A percentile compares a stretch with the other conserved stretches of the same genome.
Conservation (phyloP, 2,797 vertebrate species). For the Acanthurus tractus region DNA sequence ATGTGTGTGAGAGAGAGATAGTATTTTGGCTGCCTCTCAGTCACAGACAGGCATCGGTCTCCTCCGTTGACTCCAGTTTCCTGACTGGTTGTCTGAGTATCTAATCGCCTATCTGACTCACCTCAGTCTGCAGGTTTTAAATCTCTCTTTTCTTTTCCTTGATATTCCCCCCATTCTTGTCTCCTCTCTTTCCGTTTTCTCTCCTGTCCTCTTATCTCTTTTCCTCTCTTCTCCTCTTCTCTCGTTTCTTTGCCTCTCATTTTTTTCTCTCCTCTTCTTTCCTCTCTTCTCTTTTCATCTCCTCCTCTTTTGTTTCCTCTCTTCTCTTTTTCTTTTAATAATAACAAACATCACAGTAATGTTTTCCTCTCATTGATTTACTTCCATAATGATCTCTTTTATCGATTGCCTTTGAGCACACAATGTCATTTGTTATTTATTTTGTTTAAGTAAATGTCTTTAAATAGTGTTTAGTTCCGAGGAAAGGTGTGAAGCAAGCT, state of each 20-base stretch:
- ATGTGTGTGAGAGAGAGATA: conserved; percentile 22
- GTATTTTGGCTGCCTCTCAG: conserved; percentile 37
- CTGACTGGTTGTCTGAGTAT: conserved; percentile 72
- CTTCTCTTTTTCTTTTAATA: not conserved
- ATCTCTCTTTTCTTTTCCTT: not conserved
- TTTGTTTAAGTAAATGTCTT: no score
- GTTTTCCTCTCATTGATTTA: not conserved
- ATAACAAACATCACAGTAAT: not conserved
- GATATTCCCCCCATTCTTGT: no score
- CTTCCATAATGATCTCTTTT: not conserved
- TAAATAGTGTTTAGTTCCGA: no score
- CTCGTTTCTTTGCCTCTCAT: no score
- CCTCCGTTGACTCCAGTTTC: conserved; percentile 59
- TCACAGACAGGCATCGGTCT: conserved; percentile 64
- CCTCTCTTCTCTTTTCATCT: not conserved
- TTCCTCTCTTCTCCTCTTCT: no score
- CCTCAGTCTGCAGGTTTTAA: conserved; percentile 36
- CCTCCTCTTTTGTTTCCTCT: not conserved
- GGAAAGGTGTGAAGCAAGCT: no score
- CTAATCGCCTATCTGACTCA: conserved; percentile 73
- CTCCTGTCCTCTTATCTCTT: no score
- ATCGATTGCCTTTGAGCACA: conserved; percentile 7
- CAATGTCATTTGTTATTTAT: no score
- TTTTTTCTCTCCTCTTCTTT: not conserved
- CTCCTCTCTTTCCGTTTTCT: no score